These are phyloP conservation scores for Pangasius larnaudii DNA, from an alignment of 2,797 vertebrate species.

Conservation along the genomic window DNA sequence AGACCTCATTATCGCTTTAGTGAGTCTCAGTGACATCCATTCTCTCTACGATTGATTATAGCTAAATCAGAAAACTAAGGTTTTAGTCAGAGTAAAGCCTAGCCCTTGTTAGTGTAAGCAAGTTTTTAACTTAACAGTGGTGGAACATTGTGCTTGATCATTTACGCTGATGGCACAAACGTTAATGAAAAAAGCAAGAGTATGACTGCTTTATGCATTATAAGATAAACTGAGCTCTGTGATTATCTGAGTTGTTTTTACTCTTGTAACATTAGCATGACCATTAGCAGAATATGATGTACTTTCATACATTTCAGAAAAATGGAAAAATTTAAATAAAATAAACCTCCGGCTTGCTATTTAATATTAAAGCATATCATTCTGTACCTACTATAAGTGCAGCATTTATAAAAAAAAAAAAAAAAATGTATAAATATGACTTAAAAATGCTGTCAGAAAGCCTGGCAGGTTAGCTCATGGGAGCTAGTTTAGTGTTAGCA, in stretches of 20 bases:
- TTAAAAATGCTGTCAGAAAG: background rate
- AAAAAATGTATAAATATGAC: background rate
- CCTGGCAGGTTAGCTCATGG: background rate
- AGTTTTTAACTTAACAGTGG: background rate
- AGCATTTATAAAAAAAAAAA: too few species aligned
- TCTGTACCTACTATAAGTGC: background rate
- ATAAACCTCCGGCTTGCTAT: background rate
- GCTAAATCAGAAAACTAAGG: background rate
- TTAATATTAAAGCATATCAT: background rate
- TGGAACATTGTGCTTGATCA: background rate
- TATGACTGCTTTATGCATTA: too few species aligned
- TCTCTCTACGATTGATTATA: background rate
- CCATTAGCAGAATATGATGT: background rate
- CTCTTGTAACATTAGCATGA: too few species aligned
- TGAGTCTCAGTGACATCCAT: background rate
- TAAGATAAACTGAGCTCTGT: background rate
- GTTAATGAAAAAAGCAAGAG: background rate
- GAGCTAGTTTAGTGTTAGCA: background rate
- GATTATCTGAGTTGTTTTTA: background rate
- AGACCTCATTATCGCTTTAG: conserved; percentile 1
- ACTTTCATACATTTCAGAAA: background rate
- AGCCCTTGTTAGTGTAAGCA: background rate
- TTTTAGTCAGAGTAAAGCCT: background rate
- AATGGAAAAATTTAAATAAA: background rate
- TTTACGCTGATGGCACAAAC: background rate